phyloP scores from a whole-genome alignment of 2,888 invertebrate species.

The Melipona beecheii region DNA sequence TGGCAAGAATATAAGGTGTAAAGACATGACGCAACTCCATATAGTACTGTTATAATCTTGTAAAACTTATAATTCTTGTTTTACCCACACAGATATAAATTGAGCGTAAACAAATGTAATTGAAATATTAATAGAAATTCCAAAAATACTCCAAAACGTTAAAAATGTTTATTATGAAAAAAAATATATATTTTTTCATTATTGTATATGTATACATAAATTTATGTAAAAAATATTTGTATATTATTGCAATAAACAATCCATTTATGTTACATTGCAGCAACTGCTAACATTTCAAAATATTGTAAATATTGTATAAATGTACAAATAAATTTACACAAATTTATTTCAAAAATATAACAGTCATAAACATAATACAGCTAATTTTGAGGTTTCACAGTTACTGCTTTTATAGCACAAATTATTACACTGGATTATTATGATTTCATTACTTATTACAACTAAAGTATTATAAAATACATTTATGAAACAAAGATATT shows the following conservation, averaged over 20 bases:
- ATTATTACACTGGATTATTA: conserved; percentile 43
- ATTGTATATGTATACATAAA: conserved; percentile 49
- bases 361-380: background rate
- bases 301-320: conserved; percentile 44
- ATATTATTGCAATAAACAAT: conserved; percentile 55
- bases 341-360: conserved; percentile 21
- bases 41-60: background rate
- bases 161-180: conserved; percentile 64
- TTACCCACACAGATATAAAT: background rate
- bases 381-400: conserved; percentile 18
- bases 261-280: conserved; percentile 57
- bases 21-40: background rate
- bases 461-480: conserved; percentile 17
- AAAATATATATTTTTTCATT: conserved; percentile 37
- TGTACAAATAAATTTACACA: conserved; percentile 8
- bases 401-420: conserved; percentile 39
- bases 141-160: conserved; percentile 8
- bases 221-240: conserved; percentile 46
- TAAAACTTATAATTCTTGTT: background rate
- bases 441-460: conserved; percentile 30
- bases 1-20: background rate
- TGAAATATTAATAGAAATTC: background rate
- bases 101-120: background rate
- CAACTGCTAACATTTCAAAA: conserved; percentile 49
- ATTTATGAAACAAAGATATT: conserved; percentile 18